Conservation (phyloP, 2,797 vertebrate genomes). For the Ctenopoma kingsleyae region DNA sequence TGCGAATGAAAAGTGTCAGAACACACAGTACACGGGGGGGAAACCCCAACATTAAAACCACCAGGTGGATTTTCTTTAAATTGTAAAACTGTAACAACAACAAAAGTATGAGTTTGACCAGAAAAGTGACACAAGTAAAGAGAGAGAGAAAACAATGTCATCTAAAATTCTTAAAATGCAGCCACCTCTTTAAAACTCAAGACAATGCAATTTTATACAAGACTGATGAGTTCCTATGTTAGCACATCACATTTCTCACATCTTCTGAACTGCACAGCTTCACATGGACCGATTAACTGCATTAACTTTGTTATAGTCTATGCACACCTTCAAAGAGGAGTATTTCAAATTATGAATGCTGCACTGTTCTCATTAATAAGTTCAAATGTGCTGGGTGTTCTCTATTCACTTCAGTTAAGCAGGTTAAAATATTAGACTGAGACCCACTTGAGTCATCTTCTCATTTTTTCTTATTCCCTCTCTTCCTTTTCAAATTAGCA, state of each 20-base stretch:
- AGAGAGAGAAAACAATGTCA: not conserved
- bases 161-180: not conserved
- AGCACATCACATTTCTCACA: constrained; percentile 1
- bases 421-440: constrained; percentile 67
- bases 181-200: not conserved
- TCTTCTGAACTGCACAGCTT: constrained; percentile 18
- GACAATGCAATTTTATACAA: not conserved
- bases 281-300: constrained; percentile 39
- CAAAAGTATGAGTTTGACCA: not conserved
- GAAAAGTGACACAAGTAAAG: no score
- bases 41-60: no score
- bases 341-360: constrained; percentile 60
- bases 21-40: no score
- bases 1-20: no score
- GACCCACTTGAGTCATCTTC: constrained; percentile 52
- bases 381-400: constrained; percentile 47
- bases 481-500: constrained; percentile 55
- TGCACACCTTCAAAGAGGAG: constrained; percentile 53
- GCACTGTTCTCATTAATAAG: constrained; percentile 65
- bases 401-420: constrained; percentile 57
- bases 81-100: not conserved
- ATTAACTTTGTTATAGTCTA: constrained; percentile 57
- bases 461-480: constrained; percentile 55
- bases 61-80: not conserved
- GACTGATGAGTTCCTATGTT: not conserved